Base-by-base conservation (phyloP, 1,140 invertebrate species). In the Zelostemma sp. region DNA sequence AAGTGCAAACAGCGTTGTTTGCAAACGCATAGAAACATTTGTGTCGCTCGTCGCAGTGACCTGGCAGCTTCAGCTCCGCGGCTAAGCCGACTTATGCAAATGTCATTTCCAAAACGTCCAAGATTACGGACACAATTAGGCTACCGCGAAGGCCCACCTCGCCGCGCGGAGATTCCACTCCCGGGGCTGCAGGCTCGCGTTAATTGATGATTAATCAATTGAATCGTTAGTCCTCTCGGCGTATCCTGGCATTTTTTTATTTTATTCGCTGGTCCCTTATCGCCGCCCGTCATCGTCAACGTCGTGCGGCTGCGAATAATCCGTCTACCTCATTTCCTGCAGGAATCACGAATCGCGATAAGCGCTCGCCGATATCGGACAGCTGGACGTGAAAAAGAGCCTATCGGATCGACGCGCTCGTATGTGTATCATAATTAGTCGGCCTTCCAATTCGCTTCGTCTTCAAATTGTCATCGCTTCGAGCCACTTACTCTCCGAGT, bases 181-280 rank as follows among this genome's bases (percentile, higher is more conserved):
- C 25, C 25, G 25, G 25, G n/a, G n/a, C n/a, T n/a, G n/a, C n/a
- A n/a, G n/a, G 35, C 35, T 40, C 40, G 11, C 40, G 40, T 46
- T 46, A 46, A 46, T 46, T 46, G 43, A 19, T 19, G 8, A 46
- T 18, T 46, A 46, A 46, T 46, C 43, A 46, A 46, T 46, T 19
- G 43, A 19, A 15, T 46, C 17, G 16, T 46, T 46, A 46, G 40
- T 17, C 40, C 40, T 2, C 35, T 40, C 35, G 14, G 9, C 35
- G 35, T 40, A 11, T 40, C 14, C 14, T 40, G 35, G 11, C 14
- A 12, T 2, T 12, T 43, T 15, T 43, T 43, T 19, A 1, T 4
- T 3, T 11, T 1, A 8, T 12, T 17, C 17, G 33, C 33, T n/a
- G 6, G 6, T 46, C 17, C 17, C 17, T 18, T 46, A 46, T 46